phyloP scores from a whole-genome alignment of 2,888 invertebrate species.

The Amblyjoppa proteus region DNA sequence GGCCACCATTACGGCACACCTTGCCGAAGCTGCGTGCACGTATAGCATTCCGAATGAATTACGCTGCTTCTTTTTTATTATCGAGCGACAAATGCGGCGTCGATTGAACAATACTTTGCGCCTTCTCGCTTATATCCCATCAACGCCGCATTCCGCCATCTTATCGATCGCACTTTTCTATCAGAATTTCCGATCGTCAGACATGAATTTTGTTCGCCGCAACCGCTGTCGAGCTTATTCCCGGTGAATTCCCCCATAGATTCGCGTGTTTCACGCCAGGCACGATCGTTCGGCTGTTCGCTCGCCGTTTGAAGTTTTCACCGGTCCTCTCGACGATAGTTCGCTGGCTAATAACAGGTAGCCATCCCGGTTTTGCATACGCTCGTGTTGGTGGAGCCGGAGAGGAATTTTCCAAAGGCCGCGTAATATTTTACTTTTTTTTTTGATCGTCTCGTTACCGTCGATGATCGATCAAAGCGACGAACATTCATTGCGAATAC shows the following conservation, averaged over 20 bases:
- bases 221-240: constrained; percentile 21
- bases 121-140: background rate
- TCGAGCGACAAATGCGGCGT: background rate
- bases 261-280: background rate
- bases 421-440: background rate
- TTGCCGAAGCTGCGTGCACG: constrained; percentile 16
- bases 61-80: background rate
- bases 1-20: constrained; percentile 49
- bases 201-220: constrained; percentile 1
- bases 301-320: background rate
- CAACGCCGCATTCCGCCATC: constrained; percentile 54
- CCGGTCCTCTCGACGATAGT: background rate
- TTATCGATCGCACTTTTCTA: constrained; percentile 51
- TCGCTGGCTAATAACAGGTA: constrained; percentile 4
- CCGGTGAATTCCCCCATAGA: background rate
- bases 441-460: background rate
- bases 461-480: background rate
- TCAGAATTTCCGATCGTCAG: constrained; percentile 29
- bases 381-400: background rate
- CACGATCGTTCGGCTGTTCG: background rate
- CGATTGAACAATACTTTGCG: background rate
- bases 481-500: constrained; percentile 17
- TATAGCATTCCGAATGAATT: background rate
- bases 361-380: background rate
- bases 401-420: constrained; percentile 57